Conservation (phyloP, 2,113 vertebrate species). For the Chloroceryle aenea region DNA sequence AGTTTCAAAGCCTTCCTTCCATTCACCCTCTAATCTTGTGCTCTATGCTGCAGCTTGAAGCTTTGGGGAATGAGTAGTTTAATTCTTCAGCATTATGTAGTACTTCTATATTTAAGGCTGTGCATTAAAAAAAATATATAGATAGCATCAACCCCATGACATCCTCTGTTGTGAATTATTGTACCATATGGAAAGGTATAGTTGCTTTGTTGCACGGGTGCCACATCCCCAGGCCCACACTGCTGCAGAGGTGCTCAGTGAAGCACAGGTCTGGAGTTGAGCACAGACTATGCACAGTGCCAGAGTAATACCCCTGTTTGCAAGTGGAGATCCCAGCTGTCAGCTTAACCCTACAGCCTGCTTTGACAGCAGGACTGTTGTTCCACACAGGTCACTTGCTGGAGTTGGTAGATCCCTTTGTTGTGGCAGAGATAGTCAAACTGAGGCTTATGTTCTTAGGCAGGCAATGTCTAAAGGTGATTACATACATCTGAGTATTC, state of each 20-base stretch:
- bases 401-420: not conserved
- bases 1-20: not conserved
- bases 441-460: not conserved
- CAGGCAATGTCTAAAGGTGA: not conserved
- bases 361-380: not conserved
- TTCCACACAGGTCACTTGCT: not conserved
- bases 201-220: not conserved
- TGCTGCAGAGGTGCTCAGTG: not conserved
- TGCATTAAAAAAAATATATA: not conserved
- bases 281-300: rapidly evolving
- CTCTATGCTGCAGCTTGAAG: not conserved
- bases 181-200: not conserved
- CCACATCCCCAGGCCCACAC: not conserved
- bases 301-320: not conserved
- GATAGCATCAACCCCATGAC: not conserved
- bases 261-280: not conserved
- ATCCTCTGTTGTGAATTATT: not conserved
- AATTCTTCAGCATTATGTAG: conserved; percentile 6
- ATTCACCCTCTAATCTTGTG: not conserved
- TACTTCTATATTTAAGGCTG: not conserved
- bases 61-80: not conserved
- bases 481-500: not conserved
- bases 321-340: not conserved
- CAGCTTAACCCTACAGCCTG: not conserved
- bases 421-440: not conserved